Evolutionary conservation across 2,113 vertebrate genomes (phyloP), one percentile per base, ranked within the genome.

Genomic region (Oryzias celebensis): DNA sequence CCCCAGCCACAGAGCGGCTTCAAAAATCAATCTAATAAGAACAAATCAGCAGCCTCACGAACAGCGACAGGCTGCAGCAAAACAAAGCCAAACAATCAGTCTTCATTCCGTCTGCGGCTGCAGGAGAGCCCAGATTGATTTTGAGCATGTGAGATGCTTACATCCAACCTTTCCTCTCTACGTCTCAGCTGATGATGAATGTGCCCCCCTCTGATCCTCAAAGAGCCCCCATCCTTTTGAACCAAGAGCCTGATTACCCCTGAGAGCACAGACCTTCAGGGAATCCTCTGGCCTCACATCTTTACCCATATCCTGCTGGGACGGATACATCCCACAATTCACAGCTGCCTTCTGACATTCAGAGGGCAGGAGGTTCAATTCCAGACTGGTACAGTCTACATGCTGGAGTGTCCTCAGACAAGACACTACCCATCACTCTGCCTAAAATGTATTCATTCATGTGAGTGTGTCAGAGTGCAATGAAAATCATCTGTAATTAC

Each of bases 211-310:
- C 46, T 52, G 70, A 76, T 77, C 78, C 72, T 45, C 49, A 4
- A 3, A 58, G 68, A 75, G 66, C 68, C 66, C 52, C 69, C 61
- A 70, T 75, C 56, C 78, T 65, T 58, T 73, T 60, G 63, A 85
- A 82, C 70, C 80, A 58, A 71, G 47, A 76, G 74, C 52, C 69
- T 82, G 83, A 87, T 82, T 89, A 75, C 79, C 62, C 54, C 20
- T 2, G 52, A 82, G 80, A 69, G 78, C 58, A 51, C 63, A 61
- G 4, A 48, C 55, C 45, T 36, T 36, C 36, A 36, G 36, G 36
- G 36, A 28, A 36, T 36, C 36, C 36, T 10, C 36, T 10, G 36
- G 36, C 36, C 36, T 36, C 36, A 10, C 36, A 36, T 36, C 36
- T 36, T 10, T 10, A 12, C 36, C 36, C 36, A 10, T 2, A 36